phyloP scores from a whole-genome alignment of 1,140 invertebrate species.

The Drosophila sp. region DNA sequence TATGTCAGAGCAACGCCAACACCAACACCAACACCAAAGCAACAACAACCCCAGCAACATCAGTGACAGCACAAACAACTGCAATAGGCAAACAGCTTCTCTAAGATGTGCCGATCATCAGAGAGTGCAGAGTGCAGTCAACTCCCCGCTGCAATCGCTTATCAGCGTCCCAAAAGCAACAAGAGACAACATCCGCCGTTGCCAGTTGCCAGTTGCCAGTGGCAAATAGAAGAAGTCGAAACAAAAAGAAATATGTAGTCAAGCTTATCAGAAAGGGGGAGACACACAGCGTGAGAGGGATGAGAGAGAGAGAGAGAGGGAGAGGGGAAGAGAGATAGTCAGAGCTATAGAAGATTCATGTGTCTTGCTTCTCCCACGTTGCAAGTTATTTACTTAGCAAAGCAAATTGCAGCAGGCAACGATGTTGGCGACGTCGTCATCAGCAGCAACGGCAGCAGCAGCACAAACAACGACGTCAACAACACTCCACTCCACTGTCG shows the following conservation, averaged over 20 bases:
- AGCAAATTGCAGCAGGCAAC: constrained; percentile 49
- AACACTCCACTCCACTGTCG: constrained; percentile 19
- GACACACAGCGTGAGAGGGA: neutral
- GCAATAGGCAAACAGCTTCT: constrained; percentile 38
- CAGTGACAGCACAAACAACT: constrained; percentile 13
- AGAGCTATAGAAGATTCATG: neutral
- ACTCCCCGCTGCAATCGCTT: constrained; percentile 52
- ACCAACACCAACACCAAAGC: constrained; percentile 39
- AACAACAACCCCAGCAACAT: constrained; percentile 28
- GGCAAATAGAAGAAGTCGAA: constrained; percentile 57
- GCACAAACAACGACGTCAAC: constrained; percentile 33
- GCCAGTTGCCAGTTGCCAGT: constrained; percentile 43
- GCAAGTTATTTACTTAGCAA: constrained; percentile 66
- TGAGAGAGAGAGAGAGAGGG: neutral
- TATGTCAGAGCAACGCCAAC: constrained; percentile 59
- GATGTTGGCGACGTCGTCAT: constrained; percentile 7
- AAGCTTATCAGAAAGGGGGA: constrained; percentile 5
- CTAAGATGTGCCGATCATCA: constrained; percentile 55
- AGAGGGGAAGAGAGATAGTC: neutral
- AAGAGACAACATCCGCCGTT: constrained; percentile 70
- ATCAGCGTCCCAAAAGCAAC: constrained; percentile 50
- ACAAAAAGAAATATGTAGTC: constrained; percentile 20
- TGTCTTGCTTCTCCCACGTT: neutral
- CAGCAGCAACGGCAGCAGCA: constrained; percentile 17
- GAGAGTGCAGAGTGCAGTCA: constrained; percentile 68